Evolutionary conservation across 2,113 vertebrate genomes (phyloP).

Genomic region (Chunga burmeisteri): DNA sequence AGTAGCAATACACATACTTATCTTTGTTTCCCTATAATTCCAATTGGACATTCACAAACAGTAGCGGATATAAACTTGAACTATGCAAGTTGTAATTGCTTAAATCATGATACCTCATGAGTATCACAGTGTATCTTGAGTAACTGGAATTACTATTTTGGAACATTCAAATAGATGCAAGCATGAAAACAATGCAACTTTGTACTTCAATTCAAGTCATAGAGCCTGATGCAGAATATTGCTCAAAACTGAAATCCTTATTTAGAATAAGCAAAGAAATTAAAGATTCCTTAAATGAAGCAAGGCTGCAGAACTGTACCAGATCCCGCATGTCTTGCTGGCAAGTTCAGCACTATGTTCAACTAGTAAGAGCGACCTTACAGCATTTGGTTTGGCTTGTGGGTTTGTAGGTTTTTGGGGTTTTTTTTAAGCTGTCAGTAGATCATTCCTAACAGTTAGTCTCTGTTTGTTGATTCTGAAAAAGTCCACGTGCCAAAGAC

Average conservation of each 20-base stretch:
- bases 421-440: background rate
- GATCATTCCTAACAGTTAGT: background rate
- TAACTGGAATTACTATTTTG: background rate
- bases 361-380: background rate
- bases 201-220: background rate
- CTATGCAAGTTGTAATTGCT: background rate
- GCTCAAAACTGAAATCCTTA: background rate
- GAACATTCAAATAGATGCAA: background rate
- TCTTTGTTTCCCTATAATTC: background rate
- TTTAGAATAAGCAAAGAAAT: background rate
- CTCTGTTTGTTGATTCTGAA: background rate
- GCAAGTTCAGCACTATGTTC: background rate
- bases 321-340: background rate
- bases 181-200: background rate
- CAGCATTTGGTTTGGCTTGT: background rate
- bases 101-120: background rate
- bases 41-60: background rate
- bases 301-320: background rate
- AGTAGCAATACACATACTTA: background rate
- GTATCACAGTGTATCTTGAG: rapidly evolving
- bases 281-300: background rate
- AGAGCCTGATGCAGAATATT: background rate
- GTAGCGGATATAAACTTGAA: background rate
- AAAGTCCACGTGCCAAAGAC: background rate
- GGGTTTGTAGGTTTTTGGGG: background rate